phyloP scores from a whole-genome alignment of 2,113 vertebrate species.

The Poecilia latipinna region DNA sequence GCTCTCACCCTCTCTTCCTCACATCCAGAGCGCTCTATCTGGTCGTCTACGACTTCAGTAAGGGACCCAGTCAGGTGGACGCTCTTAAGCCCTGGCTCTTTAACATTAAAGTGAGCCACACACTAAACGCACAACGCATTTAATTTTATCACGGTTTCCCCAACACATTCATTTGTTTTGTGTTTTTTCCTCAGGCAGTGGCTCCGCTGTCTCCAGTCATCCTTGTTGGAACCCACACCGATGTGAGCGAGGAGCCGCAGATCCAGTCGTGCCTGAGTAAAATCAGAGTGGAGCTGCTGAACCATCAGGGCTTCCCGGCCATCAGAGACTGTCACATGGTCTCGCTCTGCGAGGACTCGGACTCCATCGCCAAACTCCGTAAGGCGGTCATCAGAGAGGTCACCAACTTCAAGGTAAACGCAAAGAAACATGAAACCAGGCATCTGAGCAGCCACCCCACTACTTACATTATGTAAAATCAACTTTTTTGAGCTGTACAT shows the following conservation, averaged over 20 bases:
- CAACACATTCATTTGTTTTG: background rate
- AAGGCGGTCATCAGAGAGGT: slow-evolving; percentile 89
- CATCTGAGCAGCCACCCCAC: background rate
- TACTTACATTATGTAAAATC: too few relatives aligned
- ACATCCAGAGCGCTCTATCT: slow-evolving; percentile 91
- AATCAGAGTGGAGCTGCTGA: slow-evolving; percentile 87
- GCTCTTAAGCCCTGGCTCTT: slow-evolving; percentile 96
- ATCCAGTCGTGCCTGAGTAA: slow-evolving; percentile 85
- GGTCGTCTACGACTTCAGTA: slow-evolving; percentile 93
- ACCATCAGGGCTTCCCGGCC: slow-evolving; percentile 87
- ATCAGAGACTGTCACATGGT: slow-evolving; percentile 90
- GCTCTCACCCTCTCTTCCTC: slow-evolving; percentile 92
- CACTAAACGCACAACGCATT: background rate
- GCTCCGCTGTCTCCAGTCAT: slow-evolving; percentile 93
- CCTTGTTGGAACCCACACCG: slow-evolving; percentile 92
- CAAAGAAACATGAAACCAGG: background rate
- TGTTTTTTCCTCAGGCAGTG: slow-evolving; percentile 78
- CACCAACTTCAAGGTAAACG: slow-evolving; percentile 87
- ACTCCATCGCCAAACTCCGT: slow-evolving; percentile 86
- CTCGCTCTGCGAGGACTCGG: slow-evolving; percentile 87
- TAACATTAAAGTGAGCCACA: slow-evolving; percentile 89
- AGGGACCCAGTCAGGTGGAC: slow-evolving; percentile 89
- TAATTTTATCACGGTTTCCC: too few relatives aligned
- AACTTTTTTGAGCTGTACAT: too few relatives aligned
- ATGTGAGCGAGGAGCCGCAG: slow-evolving; percentile 86